Evolutionary conservation across 2,113 vertebrate species (phyloP).

Genomic region (Pseudorhombus dupliciocellatus): DNA sequence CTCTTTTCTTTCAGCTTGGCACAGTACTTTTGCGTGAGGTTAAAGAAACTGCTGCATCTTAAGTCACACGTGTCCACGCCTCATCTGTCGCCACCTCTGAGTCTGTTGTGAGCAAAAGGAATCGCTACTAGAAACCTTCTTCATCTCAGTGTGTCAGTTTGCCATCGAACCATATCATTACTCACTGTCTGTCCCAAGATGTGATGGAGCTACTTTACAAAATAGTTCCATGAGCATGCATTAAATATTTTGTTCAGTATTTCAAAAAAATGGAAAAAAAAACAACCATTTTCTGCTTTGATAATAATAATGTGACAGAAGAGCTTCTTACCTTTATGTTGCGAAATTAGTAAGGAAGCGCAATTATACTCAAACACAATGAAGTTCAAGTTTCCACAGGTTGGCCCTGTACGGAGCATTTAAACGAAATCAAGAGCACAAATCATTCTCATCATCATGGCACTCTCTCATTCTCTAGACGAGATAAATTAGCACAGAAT

Average conservation of each 20-base stretch:
- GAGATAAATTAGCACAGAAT: neutral
- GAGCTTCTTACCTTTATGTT: no score
- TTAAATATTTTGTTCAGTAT: neutral
- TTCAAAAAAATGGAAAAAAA: neutral
- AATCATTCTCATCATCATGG: no score
- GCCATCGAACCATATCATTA: slow-evolving; percentile 8
- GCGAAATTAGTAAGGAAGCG: no score
- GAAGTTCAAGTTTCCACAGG: neutral
- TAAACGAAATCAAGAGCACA: neutral
- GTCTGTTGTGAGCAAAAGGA: slow-evolving; percentile 47
- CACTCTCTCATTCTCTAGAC: no score
- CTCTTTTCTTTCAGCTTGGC: slow-evolving; percentile 66
- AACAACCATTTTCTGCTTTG: no score
- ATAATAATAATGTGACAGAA: no score
- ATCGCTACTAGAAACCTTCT: slow-evolving; percentile 35
- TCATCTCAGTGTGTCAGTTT: slow-evolving; percentile 26
- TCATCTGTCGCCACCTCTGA: slow-evolving; percentile 47
- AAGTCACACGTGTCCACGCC: slow-evolving; percentile 44
- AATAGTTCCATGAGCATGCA: neutral
- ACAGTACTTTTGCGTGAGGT: slow-evolving; percentile 65
- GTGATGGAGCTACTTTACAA: neutral
- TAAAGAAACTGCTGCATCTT: slow-evolving; percentile 28
- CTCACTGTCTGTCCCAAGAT: slow-evolving; percentile 17
- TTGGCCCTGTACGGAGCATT: neutral
- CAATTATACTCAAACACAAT: neutral